Evolutionary conservation across 2,797 vertebrate genomes (phyloP), one percentile per base, ranked within the genome.

Genomic region (Eutrigla gurnardus): DNA sequence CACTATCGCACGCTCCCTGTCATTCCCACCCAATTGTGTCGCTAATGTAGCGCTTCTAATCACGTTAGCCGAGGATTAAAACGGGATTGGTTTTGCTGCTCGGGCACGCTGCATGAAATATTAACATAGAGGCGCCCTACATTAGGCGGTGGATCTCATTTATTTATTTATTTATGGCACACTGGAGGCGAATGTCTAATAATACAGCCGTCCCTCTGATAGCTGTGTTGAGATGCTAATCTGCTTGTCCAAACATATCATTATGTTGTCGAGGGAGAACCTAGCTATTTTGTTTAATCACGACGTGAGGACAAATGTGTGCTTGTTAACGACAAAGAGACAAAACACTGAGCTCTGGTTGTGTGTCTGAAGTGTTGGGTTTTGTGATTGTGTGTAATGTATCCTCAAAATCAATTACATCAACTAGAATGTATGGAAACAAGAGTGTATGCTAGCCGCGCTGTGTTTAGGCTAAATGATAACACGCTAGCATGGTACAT

Each of bases 41-140:
- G 84, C 85, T 87, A 86, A 89, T 80, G 69, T 54, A 76, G 71
- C 8, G 57, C 60, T 65, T 80, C 75, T 89, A 84, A 90, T 90
- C 88, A 80, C 59, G 66, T 91, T 86, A 88, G 77, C 66, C 53
- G 73, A 35, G 65, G 80, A 25, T 32, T 77, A 73, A 57, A 61
- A 84, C 50, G 70, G 64, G 80, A 77, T 79, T 82, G 82, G 65
- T 76, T 91, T 78, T 85, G 86, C 87, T 83, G 74, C 70, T 57
- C 14, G 9, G 75, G 65, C 71, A 54, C 50, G 66, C 54, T 42
- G 81, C 82, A 89, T 90, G 46, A 90, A 91, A 90, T 88, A 90
- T 92, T 90, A 65, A 92, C 81, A 85, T 77, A 1, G 82, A 82
- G 83, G 70, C 85, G 89, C 40, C 87, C 88, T 91, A 90, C 82